Evolutionary conservation across 2,888 invertebrate species (phyloP), one percentile per base, ranked within the genome.

Genomic region (Drosophila fulvimacula): DNA sequence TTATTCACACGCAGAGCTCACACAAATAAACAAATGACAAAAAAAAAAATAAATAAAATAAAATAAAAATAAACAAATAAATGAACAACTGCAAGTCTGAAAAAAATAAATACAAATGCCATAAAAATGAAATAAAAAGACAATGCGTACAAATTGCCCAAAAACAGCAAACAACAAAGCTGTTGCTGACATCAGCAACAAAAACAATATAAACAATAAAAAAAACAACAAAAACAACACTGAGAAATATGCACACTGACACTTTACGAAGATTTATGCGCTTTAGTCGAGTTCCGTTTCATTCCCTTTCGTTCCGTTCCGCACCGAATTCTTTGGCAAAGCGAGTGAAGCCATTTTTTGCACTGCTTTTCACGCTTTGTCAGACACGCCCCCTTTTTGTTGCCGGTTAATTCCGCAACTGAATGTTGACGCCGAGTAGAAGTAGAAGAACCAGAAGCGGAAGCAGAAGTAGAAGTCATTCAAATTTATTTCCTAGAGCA

Each of bases 201-300:
- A 62, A 30, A 48, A 11, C 39, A 68, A 52, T 46, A 49, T 73
- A 46, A 63, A 51, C 49, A 64, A 63, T 27, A 57, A 41, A 61
- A 66, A 73, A 44, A 83, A 66, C 73, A 73, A 68, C 60, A 68
- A 48, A 39, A 81, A 65, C 73, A 73, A 59, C 49, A 49, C 19
- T 11, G 70, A 48, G 72, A 86, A 89, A 83, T 87, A 85, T 85
- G 89, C 84, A 76, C 81, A 76, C 84, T 85, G 84, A 85, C 84
- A 85, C 75, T 85, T 87, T 83, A 89, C 84, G 84, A 85, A 85
- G 84, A 85, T 85, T 85, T 85, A 85, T 85, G 87, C 84, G 89
- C 74, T 88, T 84, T 82, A 86, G 89, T 76, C 73, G 76, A 88
- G 71, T 86, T 74, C 86, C 44, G 58, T 49, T 71, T 64, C 63